Evolutionary conservation across 1,140 invertebrate genomes (phyloP), one percentile per base, ranked within the genome.

Genomic region (Anastrepha ludens): DNA sequence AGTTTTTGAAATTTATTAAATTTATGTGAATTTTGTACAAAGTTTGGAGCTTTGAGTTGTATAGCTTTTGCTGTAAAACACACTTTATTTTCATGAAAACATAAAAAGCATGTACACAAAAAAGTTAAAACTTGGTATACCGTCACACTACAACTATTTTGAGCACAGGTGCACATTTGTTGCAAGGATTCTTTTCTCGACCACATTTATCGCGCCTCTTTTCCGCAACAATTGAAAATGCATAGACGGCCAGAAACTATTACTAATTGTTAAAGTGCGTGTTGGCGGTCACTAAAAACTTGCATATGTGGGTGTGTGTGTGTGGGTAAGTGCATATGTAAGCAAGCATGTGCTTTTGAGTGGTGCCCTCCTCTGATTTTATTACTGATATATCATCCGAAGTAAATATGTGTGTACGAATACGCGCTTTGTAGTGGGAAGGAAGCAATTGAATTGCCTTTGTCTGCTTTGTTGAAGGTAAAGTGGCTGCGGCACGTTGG

Each of bases 201-300:
- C 29, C 60, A 62, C 60, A 62, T 13, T 62, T n/a, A 55, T 62
- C 60, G 13, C 60, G 9, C 15, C 60, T 17, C 60, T 62, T 17
- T 62, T 15, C 60, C 15, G 60, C 15, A 13, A 4, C 60, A 15
- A 17, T 17, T n/a, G 4, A 1, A 62, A 17, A 62, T 17, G 60
- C 60, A 5, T 15, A 62, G 13, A 0, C 60, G 13, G 2, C n/a
- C 8, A n/a, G 74, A 47, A 20, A 55, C 29, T 29, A 29, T 50
- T n/a, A 6, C 17, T 58, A 81, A 50, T 81, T 55, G 47, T 55
- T 81, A 29, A 81, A 81, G 74, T 81, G 74, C 74, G 74, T 58
- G 74, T 55, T 81, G 74, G 44, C n/a, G 7, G 2, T n/a, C 20
- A 20, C 20, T 55, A n/a, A 55, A 81, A 50, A 15, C 47, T 11